Base-by-base conservation (phyloP, 2,888 invertebrate species). In the Oxyscelio sp. region DNA sequence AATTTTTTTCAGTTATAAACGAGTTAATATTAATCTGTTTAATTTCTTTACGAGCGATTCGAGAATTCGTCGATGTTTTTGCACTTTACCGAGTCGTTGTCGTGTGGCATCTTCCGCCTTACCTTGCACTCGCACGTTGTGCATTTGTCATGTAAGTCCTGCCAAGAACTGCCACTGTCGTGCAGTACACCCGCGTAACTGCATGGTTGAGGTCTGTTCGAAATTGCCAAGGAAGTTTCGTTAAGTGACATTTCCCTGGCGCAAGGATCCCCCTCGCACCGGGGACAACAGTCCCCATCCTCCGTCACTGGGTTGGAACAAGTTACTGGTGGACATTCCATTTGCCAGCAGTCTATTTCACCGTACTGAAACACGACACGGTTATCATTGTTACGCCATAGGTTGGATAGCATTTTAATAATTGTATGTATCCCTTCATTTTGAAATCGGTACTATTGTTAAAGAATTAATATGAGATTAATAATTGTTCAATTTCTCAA, bases 321-420 rank as follows among this genome's bases (percentile, higher is more conserved):
- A 68, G 95, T 94, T 70, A 96, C 94, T 59, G 96, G 96, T 90
- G 97, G 97, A 94, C 98, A 98, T 93, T 97, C 97, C 94, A 97
- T 95, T 91, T 97, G 97, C 97, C 97, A 98, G 94, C 98, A 98
- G 95, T 98, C 98, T 89, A 97, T 96, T 95, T 98, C 97, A 63
- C 98, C 98, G 91, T 97, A 95, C 96, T 97, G 94, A 34, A 75
- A 94, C 74, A 61, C 75, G 34, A 80, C 68, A 43, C 52, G 43
- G 50, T 73, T 74, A 65, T 31, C 11, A 48, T 19, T 15, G 9
- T 43, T 3, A 24, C 1, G 17, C 11, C 11, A 22, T 15, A 13
- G 38, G 15, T 17, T 3, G 21, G 27, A 17, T 3, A 9, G 8
- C 4, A 40, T 38, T 61, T 22, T 43, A 61, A 43, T 27, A 22